These are phyloP conservation scores for Characodon lateralis DNA, from an alignment of 2,797 vertebrate species.

Conservation along the genomic window DNA sequence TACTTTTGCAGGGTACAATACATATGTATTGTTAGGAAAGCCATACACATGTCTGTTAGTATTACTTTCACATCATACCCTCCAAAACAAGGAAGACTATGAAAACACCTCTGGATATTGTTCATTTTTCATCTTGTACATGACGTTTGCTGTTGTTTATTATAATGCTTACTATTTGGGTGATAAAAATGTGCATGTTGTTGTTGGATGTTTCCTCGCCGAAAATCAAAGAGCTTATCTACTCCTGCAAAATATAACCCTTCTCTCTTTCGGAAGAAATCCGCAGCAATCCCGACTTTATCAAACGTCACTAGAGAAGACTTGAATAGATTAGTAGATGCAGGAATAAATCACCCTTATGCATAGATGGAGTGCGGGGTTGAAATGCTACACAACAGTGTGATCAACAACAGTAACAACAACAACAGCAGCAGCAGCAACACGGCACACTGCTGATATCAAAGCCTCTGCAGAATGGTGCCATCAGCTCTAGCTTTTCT, in stretches of 20 bases:
- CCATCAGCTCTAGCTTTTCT: constrained; percentile 76
- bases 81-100: not conserved
- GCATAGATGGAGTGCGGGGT: constrained; percentile 32
- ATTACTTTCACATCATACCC: constrained; percentile 2
- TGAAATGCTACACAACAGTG: constrained; percentile 57
- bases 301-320: constrained; percentile 62
- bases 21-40: not conserved
- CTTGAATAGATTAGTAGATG: constrained; percentile 67
- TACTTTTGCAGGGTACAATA: not conserved
- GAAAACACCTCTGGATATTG: constrained; percentile 2
- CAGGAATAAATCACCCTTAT: constrained; percentile 58
- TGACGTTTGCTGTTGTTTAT: constrained; percentile 33
- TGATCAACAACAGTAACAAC: constrained; percentile 63
- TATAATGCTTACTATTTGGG: constrained; percentile 31
- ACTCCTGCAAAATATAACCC: constrained; percentile 46
- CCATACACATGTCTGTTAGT: not conserved
- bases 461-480: constrained; percentile 68
- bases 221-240: constrained; percentile 54
- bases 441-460: constrained; percentile 67
- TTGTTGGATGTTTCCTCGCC: constrained; percentile 53
- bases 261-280: constrained; percentile 53
- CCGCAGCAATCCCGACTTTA: constrained; percentile 59
- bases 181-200: constrained; percentile 44
- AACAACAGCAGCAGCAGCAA: constrained; percentile 48
- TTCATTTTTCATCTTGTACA: constrained; percentile 11